Base-by-base conservation (phyloP, 2,797 vertebrate species). In the Manis javanica region DNA sequence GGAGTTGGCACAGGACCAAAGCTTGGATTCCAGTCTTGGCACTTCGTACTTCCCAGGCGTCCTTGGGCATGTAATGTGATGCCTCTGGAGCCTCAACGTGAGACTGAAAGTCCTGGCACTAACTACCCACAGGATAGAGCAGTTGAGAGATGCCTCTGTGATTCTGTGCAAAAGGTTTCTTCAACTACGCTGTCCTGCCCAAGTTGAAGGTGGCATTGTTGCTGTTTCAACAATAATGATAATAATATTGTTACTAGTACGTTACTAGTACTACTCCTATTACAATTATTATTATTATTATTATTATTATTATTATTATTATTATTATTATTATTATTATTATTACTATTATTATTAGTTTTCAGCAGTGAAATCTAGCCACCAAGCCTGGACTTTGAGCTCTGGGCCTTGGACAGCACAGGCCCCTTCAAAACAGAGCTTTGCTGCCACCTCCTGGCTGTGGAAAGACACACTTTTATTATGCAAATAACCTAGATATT, bases 381-480 rank as follows among this genome's bases (percentile, higher is more conserved):
- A 66, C 49, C 46, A 57, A 46, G 66, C 4, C 9, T 37, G 49
- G n/a, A 16, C 42, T 26, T 31, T 39, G 39, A 87, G n/a, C 64
- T 78, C 23, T 18, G 39, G 39, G 39, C 46, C 34, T 46, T 29
- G 61, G 24, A 87, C 72, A 85, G 26, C 66, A 16, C 26, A 3
- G 66, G n/a, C 63, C 81, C 68, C 87, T 95, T 57, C 85, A 78
- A 82, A 96, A 72, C 92, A 91, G 91, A 91, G 42, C 83, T 97
- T 91, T 98, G 97, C 97, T 97, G 97, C 97, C 97, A 97, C 94
- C 97, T 96, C 75, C 93, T 97, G 97, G 97, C 55, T 7, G 31
- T 91, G 55, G 34, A 64, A 96, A 92, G 91, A 81, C 21, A 53
- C 24, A 23, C n/a, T 42, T 85, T 79, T 31, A 14, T 86, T 72